Conservation (phyloP, 2,888 invertebrate species). For the Melieria picta region DNA sequence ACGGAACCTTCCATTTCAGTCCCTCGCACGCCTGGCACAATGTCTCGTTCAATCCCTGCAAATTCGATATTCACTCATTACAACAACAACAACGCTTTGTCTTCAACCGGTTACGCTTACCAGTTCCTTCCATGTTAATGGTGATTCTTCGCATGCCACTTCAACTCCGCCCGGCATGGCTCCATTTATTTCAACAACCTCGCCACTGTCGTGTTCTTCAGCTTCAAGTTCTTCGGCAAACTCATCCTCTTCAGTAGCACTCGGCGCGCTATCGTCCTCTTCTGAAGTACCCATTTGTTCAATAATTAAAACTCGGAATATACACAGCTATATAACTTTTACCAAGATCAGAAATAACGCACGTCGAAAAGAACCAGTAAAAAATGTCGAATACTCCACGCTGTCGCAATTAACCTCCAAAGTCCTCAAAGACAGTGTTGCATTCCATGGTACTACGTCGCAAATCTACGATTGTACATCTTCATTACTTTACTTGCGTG, state of each 20-base stretch:
- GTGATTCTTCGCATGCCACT: conserved; percentile 33
- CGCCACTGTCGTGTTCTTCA: background rate
- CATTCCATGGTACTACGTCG: background rate
- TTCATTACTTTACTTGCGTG: too few species aligned
- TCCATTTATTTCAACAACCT: background rate
- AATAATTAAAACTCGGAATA: conserved; percentile 12
- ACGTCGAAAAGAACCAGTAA: conserved; percentile 12
- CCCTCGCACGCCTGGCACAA: conserved; percentile 91
- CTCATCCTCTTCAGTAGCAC: conserved; percentile 45
- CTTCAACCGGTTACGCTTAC: conserved; percentile 64
- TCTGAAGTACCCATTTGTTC: conserved; percentile 59
- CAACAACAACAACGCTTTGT: conserved; percentile 37
- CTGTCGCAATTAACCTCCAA: conserved; percentile 29
- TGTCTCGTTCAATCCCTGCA: conserved; percentile 88
- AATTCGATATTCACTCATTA: conserved; percentile 45
- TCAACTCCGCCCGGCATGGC: conserved; percentile 8
- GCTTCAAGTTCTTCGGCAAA: conserved; percentile 24
- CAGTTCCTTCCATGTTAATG: conserved; percentile 71
- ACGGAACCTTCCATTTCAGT: conserved; percentile 93
- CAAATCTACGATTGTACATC: too few species aligned
- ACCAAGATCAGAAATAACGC: background rate
- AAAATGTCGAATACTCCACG: conserved; percentile 33
- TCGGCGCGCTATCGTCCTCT: conserved; percentile 51
- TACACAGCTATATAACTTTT: conserved; percentile 10
- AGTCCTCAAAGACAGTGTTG: conserved; percentile 11